A percentile compares a stretch with the other conserved stretches of the same genome.
Evolutionary conservation across 2,797 vertebrate genomes (phyloP).

Genomic region (Periparus ater): DNA sequence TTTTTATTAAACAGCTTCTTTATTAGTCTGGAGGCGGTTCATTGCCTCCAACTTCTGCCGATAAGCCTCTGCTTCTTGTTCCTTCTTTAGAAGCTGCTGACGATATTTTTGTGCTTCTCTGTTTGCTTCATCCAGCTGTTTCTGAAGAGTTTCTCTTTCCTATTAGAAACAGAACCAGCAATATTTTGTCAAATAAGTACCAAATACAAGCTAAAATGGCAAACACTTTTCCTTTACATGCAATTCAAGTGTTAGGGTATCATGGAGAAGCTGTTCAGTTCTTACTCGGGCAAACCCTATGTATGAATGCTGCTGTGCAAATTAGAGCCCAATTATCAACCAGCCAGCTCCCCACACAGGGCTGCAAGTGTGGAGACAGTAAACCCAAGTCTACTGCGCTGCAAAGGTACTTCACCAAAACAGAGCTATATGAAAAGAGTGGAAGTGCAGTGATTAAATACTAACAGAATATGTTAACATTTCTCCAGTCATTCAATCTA

Average conservation of each 20-base stretch:
- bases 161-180: slow-evolving; percentile 68
- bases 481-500: not conserved
- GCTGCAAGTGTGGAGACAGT: not conserved
- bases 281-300: not conserved
- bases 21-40: slow-evolving; percentile 83
- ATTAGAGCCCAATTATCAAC: not conserved
- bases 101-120: slow-evolving; percentile 87
- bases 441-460: not conserved
- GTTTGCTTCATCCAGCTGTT: slow-evolving; percentile 89
- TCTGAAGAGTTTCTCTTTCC: slow-evolving; percentile 89
- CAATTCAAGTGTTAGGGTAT: not conserved
- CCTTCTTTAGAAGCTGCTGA: slow-evolving; percentile 88
- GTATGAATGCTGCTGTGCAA: not conserved
- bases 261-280: not conserved
- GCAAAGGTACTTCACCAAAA: not conserved
- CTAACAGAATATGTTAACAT: not conserved
- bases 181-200: slow-evolving; percentile 31
- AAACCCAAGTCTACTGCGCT: not conserved
- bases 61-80: slow-evolving; percentile 87
- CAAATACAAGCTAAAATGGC: not conserved
- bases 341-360: not conserved
- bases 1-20: slow-evolving; percentile 81
- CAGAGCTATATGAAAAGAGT: not conserved
- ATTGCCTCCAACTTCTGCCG: slow-evolving; percentile 89
- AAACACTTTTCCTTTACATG: slow-evolving; percentile 23